phyloP scores from a whole-genome alignment of 2,888 invertebrate species.

The Odontothrips loti region DNA sequence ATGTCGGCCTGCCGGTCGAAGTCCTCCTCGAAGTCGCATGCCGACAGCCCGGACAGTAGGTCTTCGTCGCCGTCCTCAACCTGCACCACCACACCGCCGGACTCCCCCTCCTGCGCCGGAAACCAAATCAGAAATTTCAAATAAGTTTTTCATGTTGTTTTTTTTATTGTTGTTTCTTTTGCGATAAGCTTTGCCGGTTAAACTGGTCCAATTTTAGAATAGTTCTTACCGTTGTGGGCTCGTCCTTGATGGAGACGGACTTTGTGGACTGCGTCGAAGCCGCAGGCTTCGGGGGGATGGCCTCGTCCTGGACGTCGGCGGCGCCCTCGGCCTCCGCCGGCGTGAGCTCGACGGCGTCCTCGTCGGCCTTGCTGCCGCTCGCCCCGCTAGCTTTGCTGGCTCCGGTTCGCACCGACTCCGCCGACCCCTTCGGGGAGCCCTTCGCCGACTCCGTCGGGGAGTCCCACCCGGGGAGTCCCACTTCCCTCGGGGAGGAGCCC shows the following conservation, averaged over 20 bases:
- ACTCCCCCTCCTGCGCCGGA: slow-evolving; percentile 30
- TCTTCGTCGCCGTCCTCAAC: slow-evolving; percentile 40
- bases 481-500: background rate
- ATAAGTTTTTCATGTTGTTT: slow-evolving; percentile 17
- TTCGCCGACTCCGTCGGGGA: background rate
- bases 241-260: background rate
- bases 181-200: too few relatives aligned
- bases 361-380: background rate
- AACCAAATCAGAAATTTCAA: too few relatives aligned
- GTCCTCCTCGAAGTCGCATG: slow-evolving; percentile 35
- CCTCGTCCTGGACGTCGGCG: background rate
- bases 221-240: slow-evolving; percentile 39
- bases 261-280: background rate
- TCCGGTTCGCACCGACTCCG: too few relatives aligned
- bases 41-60: slow-evolving; percentile 37
- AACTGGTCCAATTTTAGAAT: too few relatives aligned
- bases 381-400: too few relatives aligned
- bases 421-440: too few relatives aligned
- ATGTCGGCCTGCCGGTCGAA: slow-evolving; percentile 42
- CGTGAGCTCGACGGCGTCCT: background rate
- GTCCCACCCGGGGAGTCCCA: background rate
- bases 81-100: slow-evolving; percentile 32
- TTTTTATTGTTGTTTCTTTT: slow-evolving; percentile 35
- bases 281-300: background rate
- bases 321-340: background rate